Percentiles rank a stretch among this genome's conserved stretches.
Conservation (phyloP, 2,888 invertebrate genomes). For the Zygogramma bicolorata region DNA sequence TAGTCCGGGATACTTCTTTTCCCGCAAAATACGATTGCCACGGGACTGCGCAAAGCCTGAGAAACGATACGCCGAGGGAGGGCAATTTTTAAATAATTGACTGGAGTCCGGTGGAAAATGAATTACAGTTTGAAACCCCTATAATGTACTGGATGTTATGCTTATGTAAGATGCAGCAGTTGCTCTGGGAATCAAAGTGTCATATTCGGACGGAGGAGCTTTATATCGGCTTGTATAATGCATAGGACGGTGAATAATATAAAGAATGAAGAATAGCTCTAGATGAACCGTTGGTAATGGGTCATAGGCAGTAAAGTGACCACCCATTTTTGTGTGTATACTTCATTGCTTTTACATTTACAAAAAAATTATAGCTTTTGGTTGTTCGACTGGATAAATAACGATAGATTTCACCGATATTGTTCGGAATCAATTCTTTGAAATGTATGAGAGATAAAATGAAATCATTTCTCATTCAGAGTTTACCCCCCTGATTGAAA, state of each 20-base stretch:
- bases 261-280: too few species aligned
- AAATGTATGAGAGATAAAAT: too few species aligned
- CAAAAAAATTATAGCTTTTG: too few species aligned
- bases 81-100: constrained; percentile 71
- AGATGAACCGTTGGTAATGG: too few species aligned
- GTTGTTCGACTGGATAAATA: too few species aligned
- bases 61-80: constrained; percentile 68
- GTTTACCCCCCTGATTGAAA: too few species aligned
- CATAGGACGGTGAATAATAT: constrained; percentile 44
- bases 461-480: too few species aligned
- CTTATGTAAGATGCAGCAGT: constrained; percentile 61
- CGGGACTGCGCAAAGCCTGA: constrained; percentile 62
- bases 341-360: too few species aligned
- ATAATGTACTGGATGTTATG: constrained; percentile 60
- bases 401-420: too few species aligned
- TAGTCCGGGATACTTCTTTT: constrained; percentile 58
- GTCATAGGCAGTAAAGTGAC: background rate
- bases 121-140: constrained; percentile 64
- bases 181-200: constrained; percentile 57
- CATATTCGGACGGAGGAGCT: constrained; percentile 58
- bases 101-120: constrained; percentile 70
- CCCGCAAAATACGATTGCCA: constrained; percentile 66
- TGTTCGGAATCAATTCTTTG: too few species aligned
- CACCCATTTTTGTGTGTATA: background rate
- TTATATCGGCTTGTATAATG: constrained; percentile 58